Percentiles rank a stretch among this genome's conserved stretches.
phyloP scores from a whole-genome alignment of 2,797 vertebrate species.

The Alcedo atthis region DNA sequence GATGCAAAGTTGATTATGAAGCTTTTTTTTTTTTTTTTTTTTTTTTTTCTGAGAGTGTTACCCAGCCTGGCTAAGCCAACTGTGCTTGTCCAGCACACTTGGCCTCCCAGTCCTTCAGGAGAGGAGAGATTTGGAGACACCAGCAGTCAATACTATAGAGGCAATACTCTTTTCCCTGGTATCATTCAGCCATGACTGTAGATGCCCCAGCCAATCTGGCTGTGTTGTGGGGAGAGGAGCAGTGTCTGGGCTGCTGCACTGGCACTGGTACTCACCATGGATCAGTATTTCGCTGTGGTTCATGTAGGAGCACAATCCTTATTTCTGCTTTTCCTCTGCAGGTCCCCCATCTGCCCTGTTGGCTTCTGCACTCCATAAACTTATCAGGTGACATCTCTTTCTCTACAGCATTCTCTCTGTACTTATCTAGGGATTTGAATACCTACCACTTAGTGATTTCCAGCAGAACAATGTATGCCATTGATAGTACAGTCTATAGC shows the following conservation, averaged over 20 bases:
- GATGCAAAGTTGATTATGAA: background rate
- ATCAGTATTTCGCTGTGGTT: background rate
- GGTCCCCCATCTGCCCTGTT: background rate
- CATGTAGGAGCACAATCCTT: background rate
- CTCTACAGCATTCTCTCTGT: background rate
- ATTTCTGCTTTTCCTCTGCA: background rate
- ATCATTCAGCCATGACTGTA: background rate
- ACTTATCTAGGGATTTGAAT: background rate
- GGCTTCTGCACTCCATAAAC: background rate
- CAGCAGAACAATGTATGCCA: slow-evolving; percentile 2
- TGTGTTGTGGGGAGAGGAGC: background rate
- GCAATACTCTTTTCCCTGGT: background rate
- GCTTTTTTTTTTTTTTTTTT: background rate
- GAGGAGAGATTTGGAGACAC: background rate
- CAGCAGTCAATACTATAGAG: background rate
- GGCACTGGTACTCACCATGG: background rate
- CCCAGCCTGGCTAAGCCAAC: background rate
- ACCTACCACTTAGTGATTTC: background rate
- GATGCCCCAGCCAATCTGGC: background rate
- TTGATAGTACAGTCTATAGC: background rate
- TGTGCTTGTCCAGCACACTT: background rate
- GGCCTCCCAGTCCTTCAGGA: background rate
- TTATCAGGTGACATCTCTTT: background rate
- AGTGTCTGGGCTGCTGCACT: background rate
- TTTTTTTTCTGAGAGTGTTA: background rate